Evolutionary conservation across 2,113 vertebrate species (phyloP), one percentile per base, ranked within the genome.

Genomic region (Physeter macrocephalus): DNA sequence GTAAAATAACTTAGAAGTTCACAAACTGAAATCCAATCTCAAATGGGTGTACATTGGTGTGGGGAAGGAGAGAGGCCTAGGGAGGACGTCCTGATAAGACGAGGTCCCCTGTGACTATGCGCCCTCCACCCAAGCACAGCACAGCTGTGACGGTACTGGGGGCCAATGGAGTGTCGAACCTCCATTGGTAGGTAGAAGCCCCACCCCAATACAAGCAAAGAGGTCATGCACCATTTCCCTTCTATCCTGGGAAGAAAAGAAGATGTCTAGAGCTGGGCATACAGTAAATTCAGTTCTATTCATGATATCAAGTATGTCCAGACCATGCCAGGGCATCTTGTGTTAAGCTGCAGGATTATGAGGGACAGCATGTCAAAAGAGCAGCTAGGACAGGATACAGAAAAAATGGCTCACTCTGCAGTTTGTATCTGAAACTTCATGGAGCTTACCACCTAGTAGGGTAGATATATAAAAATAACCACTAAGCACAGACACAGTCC

Each of bases 21-120:
- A 96, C 84, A 90, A 62, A 97, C 89, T 57, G 46, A 77, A 97
- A 71, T 59, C 88, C 69, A 94, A 69, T 84, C 93, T 8, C 61
- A 82, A 71, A 46, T 23, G 71, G 46, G 41, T 82, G 9, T 14
- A n/a, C 25, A 9, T 1, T 74, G 67, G 41, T 52, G 12, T 49
- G 18, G 23, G 64, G 88, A 54, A 74, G 75, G 31, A 18, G 17
- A 84, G 41, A 88, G 21, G n/a, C 23, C 61, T 57, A 0, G 25
- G 2, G 31, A 84, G 61, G 72, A 77, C 74, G 21, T 86, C 92
- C 49, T 52, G 54, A 20, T 21, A 25, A 36, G 25, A 52, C 0
- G 0, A 27, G 62, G 74, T 88, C 36, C 64, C 93, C 64, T 52
- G 17, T 34, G 64, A 81, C 34, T 25, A 0, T 21, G 57, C 14